phyloP scores from a whole-genome alignment of 2,113 vertebrate genomes.

The Siniperca chuatsi region DNA sequence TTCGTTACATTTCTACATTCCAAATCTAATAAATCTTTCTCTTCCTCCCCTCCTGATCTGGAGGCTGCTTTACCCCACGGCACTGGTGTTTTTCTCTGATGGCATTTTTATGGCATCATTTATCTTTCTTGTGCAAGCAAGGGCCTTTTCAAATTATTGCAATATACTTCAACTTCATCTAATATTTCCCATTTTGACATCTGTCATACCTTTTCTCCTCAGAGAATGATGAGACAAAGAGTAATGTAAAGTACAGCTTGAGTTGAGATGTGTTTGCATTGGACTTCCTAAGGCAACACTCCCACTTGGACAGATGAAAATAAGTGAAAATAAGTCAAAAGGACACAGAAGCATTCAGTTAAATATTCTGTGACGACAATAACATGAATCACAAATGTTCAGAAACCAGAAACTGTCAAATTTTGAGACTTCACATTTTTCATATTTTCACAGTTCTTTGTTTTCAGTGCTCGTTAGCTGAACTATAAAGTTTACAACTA shows the following conservation, averaged over 20 bases:
- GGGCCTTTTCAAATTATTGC: not conserved
- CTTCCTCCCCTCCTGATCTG: not conserved
- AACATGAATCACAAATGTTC: conserved; percentile 7
- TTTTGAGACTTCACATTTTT: not conserved
- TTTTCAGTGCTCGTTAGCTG: conserved; percentile 15
- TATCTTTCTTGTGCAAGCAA: conserved; percentile 9
- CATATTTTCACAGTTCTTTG: not conserved
- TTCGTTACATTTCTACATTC: not conserved
- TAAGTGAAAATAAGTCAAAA: not conserved
- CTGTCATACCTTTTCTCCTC: not conserved
- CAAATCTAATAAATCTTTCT: not conserved
- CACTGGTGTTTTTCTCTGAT: not conserved
- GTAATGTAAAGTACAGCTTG: not conserved
- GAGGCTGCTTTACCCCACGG: not conserved
- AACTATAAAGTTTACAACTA: not conserved
- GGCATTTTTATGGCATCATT: not conserved
- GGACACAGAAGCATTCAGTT: not conserved
- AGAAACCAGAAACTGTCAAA: not conserved
- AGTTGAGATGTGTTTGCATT: not conserved
- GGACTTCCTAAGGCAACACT: not conserved
- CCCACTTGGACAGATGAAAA: not conserved
- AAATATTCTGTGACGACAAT: conserved; percentile 11
- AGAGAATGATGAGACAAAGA: not conserved
- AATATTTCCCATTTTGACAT: not conserved
- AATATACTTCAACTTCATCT: not conserved